phyloP scores from a whole-genome alignment of 2,113 vertebrate genomes.

The Peromyscus californicus region DNA sequence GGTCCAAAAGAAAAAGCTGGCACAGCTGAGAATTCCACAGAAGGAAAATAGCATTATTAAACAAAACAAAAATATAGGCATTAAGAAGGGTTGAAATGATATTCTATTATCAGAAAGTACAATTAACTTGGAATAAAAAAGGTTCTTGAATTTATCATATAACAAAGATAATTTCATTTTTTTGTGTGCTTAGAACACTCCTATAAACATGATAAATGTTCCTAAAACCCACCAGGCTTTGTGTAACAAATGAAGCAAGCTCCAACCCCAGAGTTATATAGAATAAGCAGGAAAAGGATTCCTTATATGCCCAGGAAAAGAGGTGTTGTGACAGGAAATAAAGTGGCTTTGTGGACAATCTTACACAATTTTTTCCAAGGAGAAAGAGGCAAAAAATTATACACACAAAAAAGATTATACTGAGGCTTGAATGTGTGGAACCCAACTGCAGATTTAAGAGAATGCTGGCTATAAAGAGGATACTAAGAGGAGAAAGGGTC shows the following conservation, averaged over 20 bases:
- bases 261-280: neutral
- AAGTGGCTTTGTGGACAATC: neutral
- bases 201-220: neutral
- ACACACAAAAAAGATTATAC: neutral
- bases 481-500: neutral
- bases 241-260: too few relatives aligned
- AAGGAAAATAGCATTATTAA: neutral
- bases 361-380: neutral
- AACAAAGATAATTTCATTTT: neutral
- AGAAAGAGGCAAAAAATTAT: neutral
- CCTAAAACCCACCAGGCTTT: neutral
- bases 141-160: neutral
- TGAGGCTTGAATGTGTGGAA: neutral
- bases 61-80: slow-evolving; percentile 21
- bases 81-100: neutral
- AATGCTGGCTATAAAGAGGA: neutral
- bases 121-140: slow-evolving; percentile 53
- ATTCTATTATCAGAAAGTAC: neutral
- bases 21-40: neutral
- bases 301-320: neutral
- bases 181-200: neutral
- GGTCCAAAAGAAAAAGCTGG: too few relatives aligned
- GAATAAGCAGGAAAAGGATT: neutral
- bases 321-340: neutral
- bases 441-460: neutral